Evolutionary conservation across 2,888 invertebrate species (phyloP).

Genomic region (Cotesia congregata): DNA sequence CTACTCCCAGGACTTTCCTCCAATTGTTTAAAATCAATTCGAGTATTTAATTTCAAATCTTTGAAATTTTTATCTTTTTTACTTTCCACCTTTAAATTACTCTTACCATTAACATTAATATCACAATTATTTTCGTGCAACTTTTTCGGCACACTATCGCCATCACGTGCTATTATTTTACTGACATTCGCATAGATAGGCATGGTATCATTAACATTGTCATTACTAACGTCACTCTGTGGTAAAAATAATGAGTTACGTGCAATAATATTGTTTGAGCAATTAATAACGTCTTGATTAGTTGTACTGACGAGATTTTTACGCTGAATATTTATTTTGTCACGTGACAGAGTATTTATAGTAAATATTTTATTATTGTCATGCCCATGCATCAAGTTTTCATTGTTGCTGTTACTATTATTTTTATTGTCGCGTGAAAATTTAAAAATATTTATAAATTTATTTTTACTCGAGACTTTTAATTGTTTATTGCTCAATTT

Average conservation of each 20-base stretch:
- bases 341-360: conserved; percentile 55
- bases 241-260: conserved; percentile 54
- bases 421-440: not conserved
- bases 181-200: not conserved
- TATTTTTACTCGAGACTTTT: not conserved
- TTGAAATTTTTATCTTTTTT: conserved; percentile 62
- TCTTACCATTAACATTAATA: conserved; percentile 56
- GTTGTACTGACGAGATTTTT: conserved; percentile 78
- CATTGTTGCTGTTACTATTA: not conserved
- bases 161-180: conserved; percentile 22
- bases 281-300: conserved; percentile 73
- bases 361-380: conserved; percentile 54
- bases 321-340: conserved; percentile 74
- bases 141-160: conserved; percentile 47
- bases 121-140: conserved; percentile 51
- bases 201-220: conserved; percentile 16
- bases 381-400: not conserved
- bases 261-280: conserved; percentile 68
- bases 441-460: not conserved
- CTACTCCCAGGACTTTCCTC: conserved; percentile 58
- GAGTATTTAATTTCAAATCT: conserved; percentile 59
- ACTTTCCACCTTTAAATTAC: conserved; percentile 44
- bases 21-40: conserved; percentile 58
- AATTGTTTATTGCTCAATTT: not conserved
- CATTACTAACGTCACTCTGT: conserved; percentile 26